phyloP scores from a whole-genome alignment of 1,140 invertebrate genomes.

The Rhynchophorus ferrugineus region DNA sequence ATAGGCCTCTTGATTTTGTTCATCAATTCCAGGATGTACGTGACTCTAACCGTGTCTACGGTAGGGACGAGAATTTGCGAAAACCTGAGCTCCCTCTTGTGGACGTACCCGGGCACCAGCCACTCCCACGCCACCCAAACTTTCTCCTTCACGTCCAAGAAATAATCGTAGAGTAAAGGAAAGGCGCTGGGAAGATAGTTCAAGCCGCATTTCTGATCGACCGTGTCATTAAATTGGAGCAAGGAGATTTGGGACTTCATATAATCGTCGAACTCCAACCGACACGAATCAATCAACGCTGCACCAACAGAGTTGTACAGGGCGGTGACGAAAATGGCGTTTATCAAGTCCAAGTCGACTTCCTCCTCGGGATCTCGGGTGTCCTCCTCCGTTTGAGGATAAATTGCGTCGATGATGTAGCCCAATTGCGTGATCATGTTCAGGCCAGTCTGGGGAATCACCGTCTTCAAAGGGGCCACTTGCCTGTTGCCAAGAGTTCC shows the following conservation, averaged over 20 bases:
- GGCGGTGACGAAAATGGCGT: constrained; percentile 67
- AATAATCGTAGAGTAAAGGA: constrained; percentile 73
- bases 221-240: constrained; percentile 54
- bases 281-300: constrained; percentile 57
- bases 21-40: constrained; percentile 72
- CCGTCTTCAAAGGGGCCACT: constrained; percentile 65
- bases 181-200: constrained; percentile 61
- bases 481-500: constrained; percentile 66
- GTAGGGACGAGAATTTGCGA: constrained; percentile 84
- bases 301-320: constrained; percentile 82
- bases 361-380: constrained; percentile 43
- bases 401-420: constrained; percentile 65
- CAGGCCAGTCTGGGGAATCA: constrained; percentile 73
- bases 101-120: constrained; percentile 66
- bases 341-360: constrained; percentile 49
- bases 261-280: constrained; percentile 67
- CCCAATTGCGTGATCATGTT: constrained; percentile 85
- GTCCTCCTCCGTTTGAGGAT: constrained; percentile 41
- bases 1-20: constrained; percentile 68
- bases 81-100: constrained; percentile 62
- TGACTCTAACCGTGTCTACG: constrained; percentile 71
- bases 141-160: constrained; percentile 58
- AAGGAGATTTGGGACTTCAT: constrained; percentile 69
- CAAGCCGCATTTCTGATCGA: constrained; percentile 55
- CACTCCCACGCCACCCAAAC: constrained; percentile 82